Percentiles rank a stretch among this genome's conserved stretches.
phyloP scores from a whole-genome alignment of 1,140 invertebrate species.

The Samia ricini region DNA sequence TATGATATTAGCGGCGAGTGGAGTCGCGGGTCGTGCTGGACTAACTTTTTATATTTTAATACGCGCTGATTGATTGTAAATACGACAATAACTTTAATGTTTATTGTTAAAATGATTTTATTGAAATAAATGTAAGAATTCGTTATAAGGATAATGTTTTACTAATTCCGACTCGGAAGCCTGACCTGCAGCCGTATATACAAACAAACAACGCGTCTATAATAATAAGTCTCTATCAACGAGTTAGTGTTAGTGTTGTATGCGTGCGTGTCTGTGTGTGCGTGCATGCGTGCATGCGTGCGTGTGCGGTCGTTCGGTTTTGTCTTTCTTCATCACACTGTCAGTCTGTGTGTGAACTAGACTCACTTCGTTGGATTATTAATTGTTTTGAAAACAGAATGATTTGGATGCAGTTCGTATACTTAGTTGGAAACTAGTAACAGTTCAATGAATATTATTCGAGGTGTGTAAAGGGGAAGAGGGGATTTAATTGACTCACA shows the following conservation, averaged over 20 bases:
- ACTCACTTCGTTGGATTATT: no score
- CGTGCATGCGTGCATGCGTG: slow-evolving; percentile 5
- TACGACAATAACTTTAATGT: not conserved
- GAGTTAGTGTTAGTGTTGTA: slow-evolving; percentile 63
- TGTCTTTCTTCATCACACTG: no score
- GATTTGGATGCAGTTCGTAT: no score
- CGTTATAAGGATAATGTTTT: not conserved
- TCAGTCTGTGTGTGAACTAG: no score
- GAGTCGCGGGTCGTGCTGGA: slow-evolving; percentile 27
- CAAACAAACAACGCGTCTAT: slow-evolving; percentile 7
- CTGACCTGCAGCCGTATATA: not conserved
- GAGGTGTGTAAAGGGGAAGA: no score
- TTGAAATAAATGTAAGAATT: not conserved
- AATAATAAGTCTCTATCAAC: slow-evolving; percentile 66
- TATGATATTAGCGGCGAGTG: slow-evolving; percentile 25
- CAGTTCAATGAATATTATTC: no score
- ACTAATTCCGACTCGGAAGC: not conserved
- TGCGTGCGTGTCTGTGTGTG: slow-evolving; percentile 11
- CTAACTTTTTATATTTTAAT: slow-evolving; percentile 30
- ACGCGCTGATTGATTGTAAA: slow-evolving; percentile 7
- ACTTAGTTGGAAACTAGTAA: no score
- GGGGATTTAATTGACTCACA: no score
- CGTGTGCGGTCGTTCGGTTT: slow-evolving; percentile 5
- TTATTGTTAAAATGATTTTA: not conserved
- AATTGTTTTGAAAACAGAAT: no score